Evolutionary conservation across 2,888 invertebrate species (phyloP).

Genomic region (Lissonota sp.): DNA sequence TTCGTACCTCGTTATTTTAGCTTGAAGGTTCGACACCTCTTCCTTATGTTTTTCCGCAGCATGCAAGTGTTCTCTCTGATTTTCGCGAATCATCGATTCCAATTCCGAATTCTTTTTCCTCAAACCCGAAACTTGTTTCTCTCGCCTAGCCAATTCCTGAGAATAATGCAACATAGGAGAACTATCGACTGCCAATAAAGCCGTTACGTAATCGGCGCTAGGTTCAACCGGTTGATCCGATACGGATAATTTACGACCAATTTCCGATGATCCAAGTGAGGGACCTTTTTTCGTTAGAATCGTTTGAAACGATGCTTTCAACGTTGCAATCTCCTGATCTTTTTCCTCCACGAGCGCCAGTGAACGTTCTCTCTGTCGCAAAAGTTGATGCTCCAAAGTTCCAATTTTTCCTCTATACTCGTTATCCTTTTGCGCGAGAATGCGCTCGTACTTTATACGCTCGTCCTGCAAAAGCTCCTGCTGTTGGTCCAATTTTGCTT

Average conservation of each 20-base stretch:
- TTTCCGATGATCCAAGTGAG: constrained; percentile 75
- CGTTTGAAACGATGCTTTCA: constrained; percentile 86
- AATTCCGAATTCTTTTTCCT: constrained; percentile 89
- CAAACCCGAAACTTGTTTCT: constrained; percentile 90
- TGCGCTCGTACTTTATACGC: constrained; percentile 74
- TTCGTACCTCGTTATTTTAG: constrained; percentile 80
- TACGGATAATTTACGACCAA: constrained; percentile 74
- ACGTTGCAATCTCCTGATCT: constrained; percentile 89
- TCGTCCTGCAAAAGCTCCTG: constrained; percentile 83
- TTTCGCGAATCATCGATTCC: constrained; percentile 81
- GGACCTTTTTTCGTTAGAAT: constrained; percentile 83
- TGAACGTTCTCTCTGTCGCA: constrained; percentile 92
- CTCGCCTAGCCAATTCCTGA: constrained; percentile 92
- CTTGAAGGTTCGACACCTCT: constrained; percentile 76
- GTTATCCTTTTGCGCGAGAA: constrained; percentile 83
- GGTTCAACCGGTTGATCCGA: constrained; percentile 71
- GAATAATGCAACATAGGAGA: constrained; percentile 93
- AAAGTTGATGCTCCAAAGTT: constrained; percentile 89
- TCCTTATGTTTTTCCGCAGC: constrained; percentile 78
- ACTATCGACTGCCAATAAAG: constrained; percentile 85
- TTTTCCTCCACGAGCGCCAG: constrained; percentile 92
- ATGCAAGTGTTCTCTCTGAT: constrained; percentile 79
- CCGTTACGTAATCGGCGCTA: constrained; percentile 77
- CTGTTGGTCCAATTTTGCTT: constrained; percentile 86
- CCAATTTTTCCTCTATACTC: constrained; percentile 85